Percentiles rank a stretch among this genome's conserved stretches.
Conservation (phyloP, 1,140 invertebrate species). For the Dendrolimus kikuchii region DNA sequence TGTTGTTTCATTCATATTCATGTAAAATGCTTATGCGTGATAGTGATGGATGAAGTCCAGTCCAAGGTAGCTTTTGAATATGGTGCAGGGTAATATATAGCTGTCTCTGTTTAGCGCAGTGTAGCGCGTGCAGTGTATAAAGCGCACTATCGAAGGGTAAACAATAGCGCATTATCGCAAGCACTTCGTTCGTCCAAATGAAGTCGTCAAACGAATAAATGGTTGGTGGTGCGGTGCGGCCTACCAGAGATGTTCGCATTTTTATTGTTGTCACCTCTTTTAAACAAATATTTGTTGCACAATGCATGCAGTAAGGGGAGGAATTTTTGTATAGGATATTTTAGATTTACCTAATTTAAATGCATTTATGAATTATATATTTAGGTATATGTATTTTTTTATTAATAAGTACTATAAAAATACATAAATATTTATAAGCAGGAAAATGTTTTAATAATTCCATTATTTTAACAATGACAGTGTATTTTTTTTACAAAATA, state of each 20-base stretch:
- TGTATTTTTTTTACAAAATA: no score
- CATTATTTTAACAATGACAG: no score
- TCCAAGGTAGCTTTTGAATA: conserved; percentile 34
- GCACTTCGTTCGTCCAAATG: conserved; percentile 60
- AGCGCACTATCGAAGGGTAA: conserved; percentile 67
- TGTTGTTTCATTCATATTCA: conserved; percentile 37
- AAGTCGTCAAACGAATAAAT: conserved; percentile 70
- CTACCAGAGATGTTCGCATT: conserved; percentile 57
- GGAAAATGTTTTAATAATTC: no score
- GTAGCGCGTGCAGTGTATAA: conserved; percentile 51
- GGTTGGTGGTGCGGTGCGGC: conserved; percentile 45
- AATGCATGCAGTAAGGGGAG: background rate
- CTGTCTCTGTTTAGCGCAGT: conserved; percentile 52
- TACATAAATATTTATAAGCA: no score
- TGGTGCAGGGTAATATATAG: conserved; percentile 33
- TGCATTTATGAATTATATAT: no score
- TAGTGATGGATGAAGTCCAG: conserved; percentile 33
- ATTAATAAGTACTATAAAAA: no score
- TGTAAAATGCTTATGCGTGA: conserved; percentile 18
- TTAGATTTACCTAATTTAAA: no score
- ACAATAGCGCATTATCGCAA: conserved; percentile 69
- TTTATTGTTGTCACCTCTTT: conserved; percentile 60
- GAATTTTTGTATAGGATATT: background rate
- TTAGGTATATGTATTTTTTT: no score
- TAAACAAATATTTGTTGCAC: conserved; percentile 53